Base-by-base conservation (phyloP, 2,797 vertebrate species). In the Darevskia nairensis region DNA sequence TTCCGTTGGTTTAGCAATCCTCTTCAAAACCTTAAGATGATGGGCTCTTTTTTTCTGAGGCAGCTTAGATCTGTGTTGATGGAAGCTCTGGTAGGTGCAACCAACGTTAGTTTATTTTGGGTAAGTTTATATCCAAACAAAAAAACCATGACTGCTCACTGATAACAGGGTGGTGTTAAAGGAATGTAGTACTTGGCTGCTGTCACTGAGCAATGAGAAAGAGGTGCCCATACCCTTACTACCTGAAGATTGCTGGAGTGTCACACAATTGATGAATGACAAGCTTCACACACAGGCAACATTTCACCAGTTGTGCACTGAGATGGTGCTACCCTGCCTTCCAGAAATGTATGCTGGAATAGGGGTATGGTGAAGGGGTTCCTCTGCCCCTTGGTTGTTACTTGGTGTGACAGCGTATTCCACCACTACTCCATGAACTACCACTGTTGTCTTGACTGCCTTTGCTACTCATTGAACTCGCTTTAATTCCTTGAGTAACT, bases 381-480 rank as follows among this genome's bases (percentile, higher is more conserved):
- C 35, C 59, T 64, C 19, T 66, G 15, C 32, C 27, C 35, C 61
- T 81, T 8, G 25, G 13, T 66, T 41, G 15, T 82, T 35, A 44
- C 39, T 29, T 4, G 44, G 64, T 8, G 35, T 81, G 80, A 32
- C 32, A 25, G 19, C 27, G 21, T 68, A 29, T 39, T 27, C 17
- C 13, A 8, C 35, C 80, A 68, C 13, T 39, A 13, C 41, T 15
- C 35, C 59, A 81, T 64, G 39, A 66, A 81, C 23, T 17, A 59
- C 88, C 88, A n/a, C 89, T 94, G 87, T 71, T 41, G 86, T 44
- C 94, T 94, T 95, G 93, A 90, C 92, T 95, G 93, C 94, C 91
- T 91, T 82, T 76, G n/a, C 87, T 93, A 89, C 90, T 88, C 77
- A 89, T 78, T 94, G 89, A 91, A 90, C 86, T 84, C 90, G 84